These are phyloP conservation scores for Chamaetylas fuelleborni DNA, from an alignment of 2,113 vertebrate genomes.

Conservation along the genomic window DNA sequence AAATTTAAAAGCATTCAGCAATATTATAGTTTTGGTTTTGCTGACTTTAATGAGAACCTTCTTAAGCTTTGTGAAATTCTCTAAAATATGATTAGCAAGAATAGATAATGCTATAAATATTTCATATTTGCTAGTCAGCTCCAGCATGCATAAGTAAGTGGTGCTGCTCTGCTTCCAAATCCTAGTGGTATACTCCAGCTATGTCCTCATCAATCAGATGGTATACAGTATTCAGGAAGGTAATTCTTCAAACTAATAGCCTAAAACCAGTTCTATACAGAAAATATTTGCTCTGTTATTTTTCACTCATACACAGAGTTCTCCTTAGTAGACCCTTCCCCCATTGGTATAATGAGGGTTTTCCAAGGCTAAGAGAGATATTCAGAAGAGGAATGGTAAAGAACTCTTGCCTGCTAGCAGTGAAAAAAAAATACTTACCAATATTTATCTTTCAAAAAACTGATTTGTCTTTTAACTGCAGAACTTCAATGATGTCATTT, in stretches of 20 bases:
- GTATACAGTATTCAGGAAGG: neutral
- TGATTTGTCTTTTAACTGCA: neutral
- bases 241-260: constrained; percentile 60
- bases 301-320: constrained; percentile 24
- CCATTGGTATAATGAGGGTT: neutral
- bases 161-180: constrained; percentile 4
- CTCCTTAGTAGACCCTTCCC: neutral
- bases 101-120: constrained; percentile 1
- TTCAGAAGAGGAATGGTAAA: constrained; percentile 17
- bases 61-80: neutral
- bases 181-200: neutral
- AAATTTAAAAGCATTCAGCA: neutral
- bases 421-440: neutral
- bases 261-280: constrained; percentile 24
- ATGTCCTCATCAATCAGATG: constrained; percentile 21
- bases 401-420: neutral
- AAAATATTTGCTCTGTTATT: constrained; percentile 28
- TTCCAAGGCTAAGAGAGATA: constrained; percentile 42
- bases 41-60: neutral
- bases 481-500: constrained; percentile 1
- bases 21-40: neutral
- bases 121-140: neutral
- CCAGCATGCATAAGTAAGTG: neutral
- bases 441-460: constrained; percentile 20
- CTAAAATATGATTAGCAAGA: neutral